Evolutionary conservation across 2,113 vertebrate genomes (phyloP), one percentile per base, ranked within the genome.

Genomic region (Phycodurus eques): DNA sequence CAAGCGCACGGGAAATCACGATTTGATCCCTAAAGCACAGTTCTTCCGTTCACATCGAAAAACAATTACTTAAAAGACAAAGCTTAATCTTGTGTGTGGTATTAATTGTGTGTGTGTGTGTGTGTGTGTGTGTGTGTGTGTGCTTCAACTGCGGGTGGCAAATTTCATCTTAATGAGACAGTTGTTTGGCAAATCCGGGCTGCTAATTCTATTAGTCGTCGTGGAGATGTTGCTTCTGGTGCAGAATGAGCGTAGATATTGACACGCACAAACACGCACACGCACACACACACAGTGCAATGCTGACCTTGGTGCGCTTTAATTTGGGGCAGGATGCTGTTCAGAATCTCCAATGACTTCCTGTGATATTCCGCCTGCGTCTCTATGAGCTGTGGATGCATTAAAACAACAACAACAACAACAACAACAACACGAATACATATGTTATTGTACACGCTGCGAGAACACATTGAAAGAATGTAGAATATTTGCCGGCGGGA

Each of bases 261-360:
- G 10, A 64, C 67, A 67, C 20, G 39, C 53, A 71, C 49, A 71
- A 3, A 39, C 35, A 64, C 57, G 59, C 46, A 71, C 61, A 72
- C 8, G 42, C 56, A 49, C 74, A 63, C 46, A 76, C 46, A 76
- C 66, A 78, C 59, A 53, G 10, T 17, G 53, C 8, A 71, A 82
- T 77, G 89, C 95, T 95, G 88, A 98, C 98, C 97, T 92, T 99
- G 97, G 81, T 99, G 97, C 72, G 98, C 98, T 93, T 98, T 98
- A 84, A 99, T 98, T 83, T 98, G 96, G 49, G 98, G 98, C 93
- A 99, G 85, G 81, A 99, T 90, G 2, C 87, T 94, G 88, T 97
- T 96, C 84, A 99, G 83, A 68, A 99, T 95, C 0, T 94, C 95
- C 86, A 99, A 83, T 47, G 96, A 98, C 80, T 98, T 99, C 85